A percentile compares a stretch with the other conserved stretches of the same genome.
Conservation (phyloP, 2,888 invertebrate genomes). For the Esperia sulphurella region DNA sequence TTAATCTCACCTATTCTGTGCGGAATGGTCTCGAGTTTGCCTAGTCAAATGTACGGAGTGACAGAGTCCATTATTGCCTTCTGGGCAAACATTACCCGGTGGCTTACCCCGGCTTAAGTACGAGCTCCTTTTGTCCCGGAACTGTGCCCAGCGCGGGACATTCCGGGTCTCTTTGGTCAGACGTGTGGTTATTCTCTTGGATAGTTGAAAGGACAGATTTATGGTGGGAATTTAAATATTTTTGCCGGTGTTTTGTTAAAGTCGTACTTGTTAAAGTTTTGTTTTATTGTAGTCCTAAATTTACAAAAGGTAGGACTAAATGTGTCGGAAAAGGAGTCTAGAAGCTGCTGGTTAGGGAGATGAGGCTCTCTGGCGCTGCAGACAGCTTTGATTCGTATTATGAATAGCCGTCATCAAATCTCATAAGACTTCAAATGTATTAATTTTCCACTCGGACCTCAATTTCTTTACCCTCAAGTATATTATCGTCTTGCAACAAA, state of each 20-base stretch:
- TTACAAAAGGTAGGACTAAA: too few relatives aligned
- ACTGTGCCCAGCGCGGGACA: conserved; percentile 1
- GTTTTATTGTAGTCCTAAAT: too few relatives aligned
- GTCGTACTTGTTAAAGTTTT: too few relatives aligned
- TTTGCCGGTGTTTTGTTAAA: background rate
- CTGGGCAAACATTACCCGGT: conserved; percentile 61
- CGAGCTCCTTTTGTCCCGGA: conserved; percentile 35
- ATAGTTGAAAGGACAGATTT: conserved; percentile 29
- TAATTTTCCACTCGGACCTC: too few relatives aligned
- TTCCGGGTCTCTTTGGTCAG: background rate
- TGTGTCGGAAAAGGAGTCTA: too few relatives aligned
- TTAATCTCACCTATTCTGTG: conserved; percentile 3
- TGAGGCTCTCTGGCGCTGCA: too few relatives aligned
- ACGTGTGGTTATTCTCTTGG: conserved; percentile 8
- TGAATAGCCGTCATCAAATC: too few relatives aligned
- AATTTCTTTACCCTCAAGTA: too few relatives aligned
- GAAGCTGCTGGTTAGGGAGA: too few relatives aligned
- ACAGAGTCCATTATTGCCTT: conserved; percentile 70
- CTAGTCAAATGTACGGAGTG: conserved; percentile 64
- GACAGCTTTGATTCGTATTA: too few relatives aligned
- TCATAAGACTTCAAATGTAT: too few relatives aligned
- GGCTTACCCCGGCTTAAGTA: conserved; percentile 50
- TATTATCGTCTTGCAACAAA: too few relatives aligned
- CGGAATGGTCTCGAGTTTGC: conserved; percentile 37
- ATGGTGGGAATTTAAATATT: conserved; percentile 8